phyloP scores from a whole-genome alignment of 2,888 invertebrate genomes.

The Stenodema calcarata region DNA sequence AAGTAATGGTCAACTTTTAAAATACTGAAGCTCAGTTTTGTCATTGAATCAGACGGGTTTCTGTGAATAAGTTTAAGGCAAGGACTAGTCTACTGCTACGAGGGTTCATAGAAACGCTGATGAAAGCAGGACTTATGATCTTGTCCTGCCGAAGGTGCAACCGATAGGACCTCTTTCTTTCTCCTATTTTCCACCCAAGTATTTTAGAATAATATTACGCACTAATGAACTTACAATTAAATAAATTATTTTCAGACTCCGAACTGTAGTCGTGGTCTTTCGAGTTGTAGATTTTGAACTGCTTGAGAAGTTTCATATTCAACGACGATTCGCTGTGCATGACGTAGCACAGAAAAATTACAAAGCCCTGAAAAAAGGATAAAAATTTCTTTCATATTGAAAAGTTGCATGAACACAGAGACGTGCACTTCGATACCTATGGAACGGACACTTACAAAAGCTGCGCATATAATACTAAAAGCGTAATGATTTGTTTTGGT shows the following conservation, averaged over 20 bases:
- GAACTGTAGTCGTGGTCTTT: conserved; percentile 62
- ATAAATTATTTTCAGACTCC: conserved; percentile 67
- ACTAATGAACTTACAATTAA: conserved; percentile 69
- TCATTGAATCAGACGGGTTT: too few species aligned
- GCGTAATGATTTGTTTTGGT: conserved; percentile 74
- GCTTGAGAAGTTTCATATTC: conserved; percentile 62
- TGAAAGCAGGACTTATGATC: too few species aligned
- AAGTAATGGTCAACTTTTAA: too few species aligned
- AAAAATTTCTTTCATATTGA: not conserved
- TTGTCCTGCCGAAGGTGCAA: too few species aligned
- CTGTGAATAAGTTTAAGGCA: too few species aligned
- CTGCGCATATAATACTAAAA: conserved; percentile 77
- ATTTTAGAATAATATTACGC: too few species aligned
- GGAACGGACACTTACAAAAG: conserved; percentile 66
- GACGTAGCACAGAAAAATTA: conserved; percentile 69
- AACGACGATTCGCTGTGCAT: conserved; percentile 66
- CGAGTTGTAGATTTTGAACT: conserved; percentile 63
- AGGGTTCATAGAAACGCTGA: too few species aligned
- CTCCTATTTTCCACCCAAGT: too few species aligned
- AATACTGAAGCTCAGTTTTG: too few species aligned
- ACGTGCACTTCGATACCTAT: not conserved
- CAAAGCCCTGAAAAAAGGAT: conserved; percentile 64
- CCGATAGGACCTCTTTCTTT: too few species aligned
- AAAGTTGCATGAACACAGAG: not conserved
- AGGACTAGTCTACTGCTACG: too few species aligned